Conservation (phyloP, 2,113 vertebrate species). For the Struthio camelus region DNA sequence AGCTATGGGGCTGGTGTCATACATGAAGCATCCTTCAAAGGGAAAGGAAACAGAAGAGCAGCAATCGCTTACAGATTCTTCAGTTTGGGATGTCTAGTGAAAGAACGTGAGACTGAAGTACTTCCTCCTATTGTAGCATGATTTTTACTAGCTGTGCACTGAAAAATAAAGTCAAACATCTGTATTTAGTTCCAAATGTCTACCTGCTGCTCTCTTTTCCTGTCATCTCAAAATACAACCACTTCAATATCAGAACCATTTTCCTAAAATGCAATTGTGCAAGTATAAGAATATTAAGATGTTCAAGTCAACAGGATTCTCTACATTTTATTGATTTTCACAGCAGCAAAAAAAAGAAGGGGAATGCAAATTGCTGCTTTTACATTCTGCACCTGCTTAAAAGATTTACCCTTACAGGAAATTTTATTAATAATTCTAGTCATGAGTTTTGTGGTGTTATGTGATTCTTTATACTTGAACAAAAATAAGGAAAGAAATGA, state of each 20-base stretch:
- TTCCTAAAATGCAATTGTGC: background rate
- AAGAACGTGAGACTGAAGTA: background rate
- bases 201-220: background rate
- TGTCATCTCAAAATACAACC: background rate
- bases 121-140: background rate
- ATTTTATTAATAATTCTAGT: constrained; percentile 33
- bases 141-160: background rate
- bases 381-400: background rate
- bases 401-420: background rate
- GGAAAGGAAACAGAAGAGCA: background rate
- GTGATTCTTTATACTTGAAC: background rate
- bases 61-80: background rate
- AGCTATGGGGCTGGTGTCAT: background rate
- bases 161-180: background rate
- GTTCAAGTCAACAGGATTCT: background rate
- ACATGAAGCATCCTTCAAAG: background rate
- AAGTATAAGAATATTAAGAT: background rate
- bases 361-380: background rate
- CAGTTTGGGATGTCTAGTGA: background rate
- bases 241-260: background rate
- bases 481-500: background rate
- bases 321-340: constrained; percentile 48
- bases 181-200: background rate
- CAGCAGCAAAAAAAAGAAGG: constrained; percentile 13
- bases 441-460: background rate